Evolutionary conservation across 2,888 invertebrate genomes (phyloP).

Genomic region (Aphodius sticticus): DNA sequence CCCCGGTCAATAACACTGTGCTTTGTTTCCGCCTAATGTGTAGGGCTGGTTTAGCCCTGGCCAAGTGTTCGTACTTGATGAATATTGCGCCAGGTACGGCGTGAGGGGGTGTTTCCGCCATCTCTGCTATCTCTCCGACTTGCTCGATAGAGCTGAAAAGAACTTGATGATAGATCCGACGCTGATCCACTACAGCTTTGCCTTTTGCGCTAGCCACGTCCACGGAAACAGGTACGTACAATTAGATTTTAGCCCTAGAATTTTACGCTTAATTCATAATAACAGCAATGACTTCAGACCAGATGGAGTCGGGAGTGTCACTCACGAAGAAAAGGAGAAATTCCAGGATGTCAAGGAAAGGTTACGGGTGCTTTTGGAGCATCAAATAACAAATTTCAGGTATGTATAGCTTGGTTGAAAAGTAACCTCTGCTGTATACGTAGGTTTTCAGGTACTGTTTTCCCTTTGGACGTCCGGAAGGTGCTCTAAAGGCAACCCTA

Average conservation of each 20-base stretch:
- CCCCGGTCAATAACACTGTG: not conserved
- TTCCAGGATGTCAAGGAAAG: conserved; percentile 98
- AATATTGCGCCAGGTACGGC: conserved; percentile 97
- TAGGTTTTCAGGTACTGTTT: conserved; percentile 83
- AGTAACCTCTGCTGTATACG: not conserved
- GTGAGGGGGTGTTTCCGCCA: conserved; percentile 97
- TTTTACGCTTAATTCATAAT: conserved; percentile 58
- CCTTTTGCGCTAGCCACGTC: conserved; percentile 99
- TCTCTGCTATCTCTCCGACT: conserved; percentile 93
- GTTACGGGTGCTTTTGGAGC: conserved; percentile 89
- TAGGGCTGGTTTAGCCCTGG: conserved; percentile 99
- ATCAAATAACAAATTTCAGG: conserved; percentile 99
- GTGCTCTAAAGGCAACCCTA: conserved; percentile 95
- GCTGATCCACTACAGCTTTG: conserved; percentile 98
- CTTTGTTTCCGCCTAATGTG: conserved; percentile 30
- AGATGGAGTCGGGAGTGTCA: conserved; percentile 98
- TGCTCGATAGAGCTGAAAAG: conserved; percentile 94
- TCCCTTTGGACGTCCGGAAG: conserved; percentile 99
- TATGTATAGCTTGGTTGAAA: conserved; percentile 52
- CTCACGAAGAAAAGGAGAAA: conserved; percentile 96
- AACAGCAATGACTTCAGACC: conserved; percentile 74
- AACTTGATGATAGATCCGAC: conserved; percentile 96
- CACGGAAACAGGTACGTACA: conserved; percentile 92
- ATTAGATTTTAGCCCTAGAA: conserved; percentile 27
- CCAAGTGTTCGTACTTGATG: conserved; percentile 97